Conservation (phyloP, 2,888 invertebrate species). For the Lepidocyrtoides sp. region DNA sequence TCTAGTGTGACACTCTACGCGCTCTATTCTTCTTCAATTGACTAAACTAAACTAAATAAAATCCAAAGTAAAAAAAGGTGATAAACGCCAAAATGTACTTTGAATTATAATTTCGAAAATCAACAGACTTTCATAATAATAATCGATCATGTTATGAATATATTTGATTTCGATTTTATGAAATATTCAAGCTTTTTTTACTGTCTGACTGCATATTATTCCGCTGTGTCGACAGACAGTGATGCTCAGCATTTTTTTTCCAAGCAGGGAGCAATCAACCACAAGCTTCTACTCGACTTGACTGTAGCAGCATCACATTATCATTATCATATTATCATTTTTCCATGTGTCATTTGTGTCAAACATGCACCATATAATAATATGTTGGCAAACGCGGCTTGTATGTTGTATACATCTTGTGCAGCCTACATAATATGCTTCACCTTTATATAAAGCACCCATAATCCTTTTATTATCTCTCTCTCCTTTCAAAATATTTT, state of each 20-base stretch:
- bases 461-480: not conserved
- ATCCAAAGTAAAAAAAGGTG: not conserved
- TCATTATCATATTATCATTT: conserved; percentile 21
- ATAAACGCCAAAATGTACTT: conserved; percentile 5
- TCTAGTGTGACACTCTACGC: too few relatives aligned
- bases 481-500: not conserved
- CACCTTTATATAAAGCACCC: conserved; percentile 20
- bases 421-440: too few relatives aligned
- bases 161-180: conserved; percentile 49
- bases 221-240: not conserved
- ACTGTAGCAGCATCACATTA: conserved; percentile 6
- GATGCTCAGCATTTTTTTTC: not conserved
- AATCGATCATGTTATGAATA: conserved; percentile 61
- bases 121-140: conserved; percentile 43
- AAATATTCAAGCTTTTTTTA: conserved; percentile 30
- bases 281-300: not conserved
- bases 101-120: conserved; percentile 43
- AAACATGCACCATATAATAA: not conserved
- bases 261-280: not conserved
- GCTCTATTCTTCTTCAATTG: too few relatives aligned
- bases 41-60: too few relatives aligned
- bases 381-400: too few relatives aligned
- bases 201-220: not conserved
- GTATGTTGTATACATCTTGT: too few relatives aligned
- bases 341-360: conserved; percentile 48